Evolutionary conservation across 2,888 invertebrate species (phyloP), one percentile per base, ranked within the genome.

Genomic region (Melitaea athalia): DNA sequence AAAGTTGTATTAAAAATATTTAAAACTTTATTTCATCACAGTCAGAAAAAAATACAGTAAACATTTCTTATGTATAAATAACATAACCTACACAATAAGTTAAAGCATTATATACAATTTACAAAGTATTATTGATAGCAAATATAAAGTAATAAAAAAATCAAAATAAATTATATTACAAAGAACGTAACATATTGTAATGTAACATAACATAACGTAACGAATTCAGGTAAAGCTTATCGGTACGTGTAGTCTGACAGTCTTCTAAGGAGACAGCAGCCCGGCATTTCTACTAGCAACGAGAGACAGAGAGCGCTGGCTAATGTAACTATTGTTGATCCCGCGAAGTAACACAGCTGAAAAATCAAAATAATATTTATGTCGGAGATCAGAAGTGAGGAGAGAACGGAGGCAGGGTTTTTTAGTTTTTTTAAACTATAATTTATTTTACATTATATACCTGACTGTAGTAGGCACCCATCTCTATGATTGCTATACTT

Each of bases 281-380:
- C 86, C 0, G 95, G 95, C 80, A 94, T 94, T 85, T 95, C 95
- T 64, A 95, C 92, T 45, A 94, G 80, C 59, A 95, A 80, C 0
- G 94, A 91, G 17, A 95, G 85, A 31, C 91, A 63, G 17, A 94
- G 80, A 4, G 94, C 86, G 3, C 81, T 86, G 0, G 79, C 68
- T 59, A 94, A 79, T 0, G 93, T 92, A 8, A 91, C 75, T 5
- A 90, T 42, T 0, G 87, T 76, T 1, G 92, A 89, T 15, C 94
- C 95, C 49, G 94, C 79, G 82, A 90, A 94, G 74, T 93, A 87
- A 49, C 92, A 83, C 74, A 93, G 87, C 94, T 95, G 83, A 33
- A 70, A 72, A 38, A 24, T 33, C 31, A 15, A n/a, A n/a, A n/a
- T n/a, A n/a, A n/a, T n/a, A n/a, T n/a, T n/a, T n/a, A n/a, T n/a